Base-by-base conservation (phyloP, 2,797 vertebrate species). In the Chromis chromis region DNA sequence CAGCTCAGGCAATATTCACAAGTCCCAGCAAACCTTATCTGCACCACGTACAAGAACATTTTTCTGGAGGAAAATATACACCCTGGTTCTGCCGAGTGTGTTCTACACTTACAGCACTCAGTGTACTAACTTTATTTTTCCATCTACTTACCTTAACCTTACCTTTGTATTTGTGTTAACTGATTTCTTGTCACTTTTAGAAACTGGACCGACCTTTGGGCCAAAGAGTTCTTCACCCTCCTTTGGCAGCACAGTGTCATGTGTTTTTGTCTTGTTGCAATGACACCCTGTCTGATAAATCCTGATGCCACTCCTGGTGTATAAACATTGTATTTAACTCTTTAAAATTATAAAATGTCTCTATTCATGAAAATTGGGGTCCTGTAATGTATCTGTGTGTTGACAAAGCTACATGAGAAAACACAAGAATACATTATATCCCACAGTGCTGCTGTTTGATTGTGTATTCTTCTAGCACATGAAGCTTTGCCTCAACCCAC, bases 1-100 rank as follows among this genome's bases (percentile, higher is more conserved):
- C 76, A 91, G 88, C 81, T 79, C 63, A 3, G 80, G 84, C 79
- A 78, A 85, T 83, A 87, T 88, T 79, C 91, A 83, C 85, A 87
- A 90, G 89, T 88, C 83, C 19, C 59, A 76, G 84, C 87, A 90
- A 87, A 89, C 77, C 74, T 80, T 78, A 71, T 85, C 82, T 76
- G 54, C 31, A 28, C 79, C 80, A 82, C 53, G 22, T 68, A 89
- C 82, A 83, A 82, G 83, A 84, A 85, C 70, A 83, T 85, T 84
- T 88, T 90, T 85, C 81, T 69, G 57, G 55, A 81, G 77, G 39
- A 83, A 86, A 86, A 86, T 86, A 89, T 62, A 86, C 77, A 74
- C 31, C 0, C 10, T 7, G n/a, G 65, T 67, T 65, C 65, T 60
- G 27, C 63, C 17, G 7, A 69, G 72, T 60, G 79, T 74, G 64